A percentile compares a stretch with the other conserved stretches of the same genome.
Conservation (phyloP, 23 tunicate genomes). For the Phallusia fumigata region DNA sequence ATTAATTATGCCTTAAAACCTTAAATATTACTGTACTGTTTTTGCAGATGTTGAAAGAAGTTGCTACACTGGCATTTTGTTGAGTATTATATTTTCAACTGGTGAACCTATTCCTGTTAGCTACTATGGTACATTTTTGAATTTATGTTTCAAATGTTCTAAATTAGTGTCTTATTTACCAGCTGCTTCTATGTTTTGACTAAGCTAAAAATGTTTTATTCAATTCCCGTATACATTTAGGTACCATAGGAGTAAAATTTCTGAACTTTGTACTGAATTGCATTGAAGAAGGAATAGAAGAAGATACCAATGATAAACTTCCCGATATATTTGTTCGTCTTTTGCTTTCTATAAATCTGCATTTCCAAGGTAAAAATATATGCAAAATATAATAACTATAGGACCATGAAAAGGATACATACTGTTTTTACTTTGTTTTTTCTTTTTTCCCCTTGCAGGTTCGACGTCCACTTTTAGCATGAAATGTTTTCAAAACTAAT, state of each 20-base stretch:
- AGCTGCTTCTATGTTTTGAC: too few species aligned
- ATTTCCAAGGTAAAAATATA: slow-evolving; percentile 54
- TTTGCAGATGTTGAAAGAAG: slow-evolving; percentile 54
- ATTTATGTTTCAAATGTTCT: not conserved
- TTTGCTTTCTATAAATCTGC: slow-evolving; percentile 74
- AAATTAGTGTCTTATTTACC: too few species aligned
- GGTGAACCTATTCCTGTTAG: slow-evolving; percentile 84
- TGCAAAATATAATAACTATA: too few species aligned
- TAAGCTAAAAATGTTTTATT: too few species aligned
- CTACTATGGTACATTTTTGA: slow-evolving; percentile 48
- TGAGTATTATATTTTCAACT: slow-evolving; percentile 87
- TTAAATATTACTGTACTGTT: not conserved
- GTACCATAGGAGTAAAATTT: slow-evolving; percentile 49
- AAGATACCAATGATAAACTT: slow-evolving; percentile 47
- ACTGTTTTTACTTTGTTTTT: too few species aligned
- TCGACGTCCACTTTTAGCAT: too few species aligned
- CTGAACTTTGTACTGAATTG: slow-evolving; percentile 26
- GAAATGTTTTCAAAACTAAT: too few species aligned
- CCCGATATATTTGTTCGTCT: slow-evolving; percentile 65
- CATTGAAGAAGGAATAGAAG: slow-evolving; percentile 42
- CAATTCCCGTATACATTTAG: too few species aligned
- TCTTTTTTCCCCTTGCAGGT: too few species aligned
- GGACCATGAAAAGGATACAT: too few species aligned
- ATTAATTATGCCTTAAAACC: not conserved
- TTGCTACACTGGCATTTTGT: slow-evolving; percentile 60